Conservation (phyloP, 2,797 vertebrate species). For the Chiloscyllium punctatum region DNA sequence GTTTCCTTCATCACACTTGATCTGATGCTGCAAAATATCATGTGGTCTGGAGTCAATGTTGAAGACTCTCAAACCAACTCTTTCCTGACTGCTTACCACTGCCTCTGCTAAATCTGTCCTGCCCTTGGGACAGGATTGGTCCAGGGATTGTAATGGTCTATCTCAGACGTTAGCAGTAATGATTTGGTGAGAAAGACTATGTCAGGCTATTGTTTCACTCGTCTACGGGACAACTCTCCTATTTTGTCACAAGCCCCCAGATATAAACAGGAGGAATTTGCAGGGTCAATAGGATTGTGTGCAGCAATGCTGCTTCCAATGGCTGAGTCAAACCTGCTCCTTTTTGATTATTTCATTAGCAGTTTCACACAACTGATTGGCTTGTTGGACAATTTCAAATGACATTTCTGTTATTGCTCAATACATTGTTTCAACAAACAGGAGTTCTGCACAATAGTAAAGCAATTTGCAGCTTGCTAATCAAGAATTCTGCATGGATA, state of each 20-base stretch:
- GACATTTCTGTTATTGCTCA: not conserved
- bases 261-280: not conserved
- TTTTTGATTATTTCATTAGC: not conserved
- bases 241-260: not conserved
- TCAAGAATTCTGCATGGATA: not conserved
- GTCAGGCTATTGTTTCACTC: not conserved
- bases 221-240: not conserved
- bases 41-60: not conserved
- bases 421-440: not conserved
- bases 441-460: not conserved
- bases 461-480: not conserved
- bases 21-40: not conserved
- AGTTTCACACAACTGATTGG: not conserved
- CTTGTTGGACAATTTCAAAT: not conserved
- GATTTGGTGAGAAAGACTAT: not conserved
- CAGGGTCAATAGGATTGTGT: not conserved
- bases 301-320: no score
- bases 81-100: not conserved
- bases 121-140: not conserved
- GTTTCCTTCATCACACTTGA: not conserved
- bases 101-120: not conserved
- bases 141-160: not conserved
- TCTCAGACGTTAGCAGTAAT: not conserved
- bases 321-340: not conserved
- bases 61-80: not conserved